These are phyloP conservation scores for Thaleichthys pacificus DNA, from an alignment of 2,797 vertebrate genomes.

Conservation along the genomic window DNA sequence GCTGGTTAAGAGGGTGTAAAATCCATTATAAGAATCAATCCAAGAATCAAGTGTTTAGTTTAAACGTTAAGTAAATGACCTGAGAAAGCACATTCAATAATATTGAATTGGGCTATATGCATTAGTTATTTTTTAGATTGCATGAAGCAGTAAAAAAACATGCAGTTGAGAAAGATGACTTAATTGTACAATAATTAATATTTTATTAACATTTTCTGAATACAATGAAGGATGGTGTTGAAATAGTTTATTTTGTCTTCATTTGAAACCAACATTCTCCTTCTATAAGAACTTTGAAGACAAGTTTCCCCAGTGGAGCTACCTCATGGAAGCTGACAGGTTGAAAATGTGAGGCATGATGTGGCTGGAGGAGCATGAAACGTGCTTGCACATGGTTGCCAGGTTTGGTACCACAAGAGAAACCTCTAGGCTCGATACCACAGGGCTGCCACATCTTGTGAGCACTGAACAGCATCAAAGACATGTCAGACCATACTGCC, in stretches of 20 bases:
- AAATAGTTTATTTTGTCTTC: not conserved
- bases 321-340: conserved; percentile 69
- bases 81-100: not conserved
- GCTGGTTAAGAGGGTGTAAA: not conserved
- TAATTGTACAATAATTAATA: no score
- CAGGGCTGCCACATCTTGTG: not conserved
- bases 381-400: conserved; percentile 61
- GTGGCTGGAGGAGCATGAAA: conserved; percentile 75
- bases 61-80: not conserved
- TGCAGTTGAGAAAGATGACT: no score
- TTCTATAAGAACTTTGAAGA: conserved; percentile 27
- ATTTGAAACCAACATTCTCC: not conserved
- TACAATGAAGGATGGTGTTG: conserved; percentile 11
- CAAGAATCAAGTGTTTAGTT: not conserved
- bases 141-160: no score
- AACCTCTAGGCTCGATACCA: conserved; percentile 19
- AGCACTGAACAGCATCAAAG: not conserved
- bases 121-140: no score
- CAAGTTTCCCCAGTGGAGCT: conserved; percentile 60
- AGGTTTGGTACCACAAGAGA: conserved; percentile 51
- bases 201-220: no score
- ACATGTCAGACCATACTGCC: not conserved
- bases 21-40: not conserved
- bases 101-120: no score
- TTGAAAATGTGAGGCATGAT: conserved; percentile 75